phyloP scores from a whole-genome alignment of 2,888 invertebrate genomes.

The Apoderus coryli region DNA sequence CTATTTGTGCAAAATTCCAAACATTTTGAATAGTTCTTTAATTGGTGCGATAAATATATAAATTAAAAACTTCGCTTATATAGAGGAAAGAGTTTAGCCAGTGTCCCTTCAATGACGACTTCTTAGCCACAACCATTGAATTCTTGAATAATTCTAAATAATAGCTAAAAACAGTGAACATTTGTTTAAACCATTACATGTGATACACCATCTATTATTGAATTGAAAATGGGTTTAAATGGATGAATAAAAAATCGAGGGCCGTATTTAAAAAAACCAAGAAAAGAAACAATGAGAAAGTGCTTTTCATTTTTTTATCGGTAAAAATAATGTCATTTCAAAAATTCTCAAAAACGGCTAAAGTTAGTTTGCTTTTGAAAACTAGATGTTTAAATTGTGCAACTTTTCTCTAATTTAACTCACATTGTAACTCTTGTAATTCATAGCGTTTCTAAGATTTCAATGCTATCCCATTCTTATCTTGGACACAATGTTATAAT shows the following conservation, averaged over 20 bases:
- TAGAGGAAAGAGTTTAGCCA: no score
- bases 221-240: conserved; percentile 1
- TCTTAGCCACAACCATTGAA: no score
- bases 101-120: no score
- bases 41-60: no score
- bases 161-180: no score
- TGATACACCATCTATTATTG: conserved; percentile 2
- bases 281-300: neutral
- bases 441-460: conserved; percentile 1
- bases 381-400: neutral
- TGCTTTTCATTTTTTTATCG: conserved; percentile 1
- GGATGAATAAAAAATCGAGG: neutral
- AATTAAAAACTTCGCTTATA: no score
- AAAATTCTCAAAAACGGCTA: neutral
- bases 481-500: conserved; percentile 1
- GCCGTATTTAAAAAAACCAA: neutral
- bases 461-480: conserved; percentile 2
- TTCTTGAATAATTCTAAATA: no score
- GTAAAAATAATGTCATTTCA: conserved; percentile 1
- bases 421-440: no score
- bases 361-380: conserved; percentile 1
- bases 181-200: no score
- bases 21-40: no score
- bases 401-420: conserved; percentile 2
- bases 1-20: no score